Evolutionary conservation across 1,140 invertebrate genomes (phyloP).

Genomic region (Neodiprion virginianus): DNA sequence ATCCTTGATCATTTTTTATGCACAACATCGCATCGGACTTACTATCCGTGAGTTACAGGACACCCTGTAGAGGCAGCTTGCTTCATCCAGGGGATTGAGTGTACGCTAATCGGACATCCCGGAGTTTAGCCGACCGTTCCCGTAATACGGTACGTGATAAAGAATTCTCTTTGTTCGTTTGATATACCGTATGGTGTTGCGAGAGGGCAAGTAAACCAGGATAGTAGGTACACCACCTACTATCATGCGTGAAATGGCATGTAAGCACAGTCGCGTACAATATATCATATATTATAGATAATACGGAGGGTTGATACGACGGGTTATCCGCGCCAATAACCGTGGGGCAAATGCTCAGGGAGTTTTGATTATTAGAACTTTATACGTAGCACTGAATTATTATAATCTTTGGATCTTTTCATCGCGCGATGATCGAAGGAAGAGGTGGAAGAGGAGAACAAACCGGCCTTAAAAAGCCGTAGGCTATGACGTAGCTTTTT

Average conservation of each 20-base stretch:
- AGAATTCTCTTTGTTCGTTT: not conserved
- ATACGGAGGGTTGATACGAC: too few relatives aligned
- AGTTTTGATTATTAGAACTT: not conserved
- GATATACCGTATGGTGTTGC: too few relatives aligned
- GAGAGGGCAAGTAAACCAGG: too few relatives aligned
- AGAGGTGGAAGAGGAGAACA: not conserved
- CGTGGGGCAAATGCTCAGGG: not conserved
- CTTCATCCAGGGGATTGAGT: not conserved
- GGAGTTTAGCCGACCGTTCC: not conserved
- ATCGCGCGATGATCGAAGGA: not conserved
- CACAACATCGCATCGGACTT: too few relatives aligned
- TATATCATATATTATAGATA: too few relatives aligned
- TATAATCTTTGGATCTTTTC: not conserved
- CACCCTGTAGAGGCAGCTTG: not conserved
- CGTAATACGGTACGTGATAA: not conserved
- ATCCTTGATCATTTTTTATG: too few relatives aligned
- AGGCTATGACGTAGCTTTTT: constrained; percentile 35
- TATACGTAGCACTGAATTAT: not conserved
- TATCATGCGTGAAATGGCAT: too few relatives aligned
- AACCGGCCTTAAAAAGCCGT: not conserved
- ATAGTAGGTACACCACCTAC: not conserved
- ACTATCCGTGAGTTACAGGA: too few relatives aligned
- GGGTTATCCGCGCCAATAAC: not conserved
- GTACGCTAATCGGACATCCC: not conserved
- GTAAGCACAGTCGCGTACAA: too few relatives aligned